A percentile compares a stretch with the other conserved stretches of the same genome.
These are phyloP conservation scores for Caenorhabditis tropicalis DNA, from an alignment of 1,140 invertebrate species.

Conservation along the genomic window DNA sequence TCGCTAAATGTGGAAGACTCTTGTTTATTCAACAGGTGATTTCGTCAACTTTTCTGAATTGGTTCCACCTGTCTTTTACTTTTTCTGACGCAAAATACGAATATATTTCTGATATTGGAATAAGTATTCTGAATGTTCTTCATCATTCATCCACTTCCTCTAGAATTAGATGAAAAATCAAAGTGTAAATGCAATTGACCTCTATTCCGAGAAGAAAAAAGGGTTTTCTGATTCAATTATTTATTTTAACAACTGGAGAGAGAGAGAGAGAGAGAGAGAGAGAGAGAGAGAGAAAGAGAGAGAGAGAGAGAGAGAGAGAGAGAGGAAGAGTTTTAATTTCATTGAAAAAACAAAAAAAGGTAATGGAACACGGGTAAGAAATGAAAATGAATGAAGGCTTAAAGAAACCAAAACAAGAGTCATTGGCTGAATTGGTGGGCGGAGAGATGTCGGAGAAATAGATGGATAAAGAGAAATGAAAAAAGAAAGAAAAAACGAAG, in stretches of 20 bases:
- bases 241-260: background rate
- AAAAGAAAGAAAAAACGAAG: background rate
- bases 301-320: no score
- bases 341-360: no score
- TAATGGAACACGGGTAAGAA: background rate
- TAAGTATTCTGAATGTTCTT: no score
- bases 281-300: no score
- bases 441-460: background rate
- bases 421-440: conserved; percentile 25
- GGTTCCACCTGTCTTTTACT: background rate
- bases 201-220: background rate
- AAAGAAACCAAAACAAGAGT: conserved; percentile 27
- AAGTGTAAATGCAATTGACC: background rate
- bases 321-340: no score
- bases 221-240: background rate
- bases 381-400: no score
- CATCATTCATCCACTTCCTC: no score
- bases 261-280: no score
- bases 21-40: no score
- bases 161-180: no score
- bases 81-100: background rate
- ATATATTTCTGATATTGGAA: no score
- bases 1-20: no score
- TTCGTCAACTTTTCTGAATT: background rate
- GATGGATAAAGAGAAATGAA: background rate